Conservation (phyloP, 2,113 vertebrate species). For the Sitta europaea region DNA sequence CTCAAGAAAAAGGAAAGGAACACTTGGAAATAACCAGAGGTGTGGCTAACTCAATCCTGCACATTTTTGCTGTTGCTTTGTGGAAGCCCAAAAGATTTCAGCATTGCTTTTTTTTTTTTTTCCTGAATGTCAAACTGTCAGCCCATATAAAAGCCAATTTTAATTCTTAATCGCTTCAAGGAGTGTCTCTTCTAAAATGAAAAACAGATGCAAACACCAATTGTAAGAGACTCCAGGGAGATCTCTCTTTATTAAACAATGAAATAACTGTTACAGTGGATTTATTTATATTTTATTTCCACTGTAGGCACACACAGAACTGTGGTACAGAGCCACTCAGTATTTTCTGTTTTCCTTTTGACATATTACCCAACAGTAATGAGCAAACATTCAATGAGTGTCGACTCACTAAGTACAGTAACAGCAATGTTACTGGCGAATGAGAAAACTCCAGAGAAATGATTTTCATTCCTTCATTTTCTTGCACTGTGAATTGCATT, state of each 20-base stretch:
- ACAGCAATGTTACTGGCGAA: neutral
- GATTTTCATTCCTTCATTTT: constrained; percentile 26
- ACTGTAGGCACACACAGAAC: neutral
- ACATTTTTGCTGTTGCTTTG: neutral
- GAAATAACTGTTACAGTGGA: neutral
- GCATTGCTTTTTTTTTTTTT: neutral
- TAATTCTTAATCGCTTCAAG: neutral
- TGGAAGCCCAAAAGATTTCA: neutral
- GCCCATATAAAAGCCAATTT: neutral
- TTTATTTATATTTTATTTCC: neutral
- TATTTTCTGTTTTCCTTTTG: constrained; percentile 27
- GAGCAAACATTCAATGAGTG: constrained; percentile 35
- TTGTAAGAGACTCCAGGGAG: neutral
- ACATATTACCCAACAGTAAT: constrained; percentile 18
- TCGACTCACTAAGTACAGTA: constrained; percentile 22
- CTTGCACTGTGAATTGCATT: constrained; percentile 22
- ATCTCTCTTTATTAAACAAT: neutral
- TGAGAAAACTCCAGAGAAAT: constrained; percentile 25
- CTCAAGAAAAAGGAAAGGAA: neutral
- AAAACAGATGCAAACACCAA: neutral
- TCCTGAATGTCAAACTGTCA: neutral
- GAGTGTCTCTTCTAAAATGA: neutral
- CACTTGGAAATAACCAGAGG: neutral
- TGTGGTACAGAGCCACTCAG: neutral
- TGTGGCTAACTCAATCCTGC: constrained; percentile 8